phyloP scores from a whole-genome alignment of 2,888 invertebrate species.

The Peribatodes rhomboidaria region DNA sequence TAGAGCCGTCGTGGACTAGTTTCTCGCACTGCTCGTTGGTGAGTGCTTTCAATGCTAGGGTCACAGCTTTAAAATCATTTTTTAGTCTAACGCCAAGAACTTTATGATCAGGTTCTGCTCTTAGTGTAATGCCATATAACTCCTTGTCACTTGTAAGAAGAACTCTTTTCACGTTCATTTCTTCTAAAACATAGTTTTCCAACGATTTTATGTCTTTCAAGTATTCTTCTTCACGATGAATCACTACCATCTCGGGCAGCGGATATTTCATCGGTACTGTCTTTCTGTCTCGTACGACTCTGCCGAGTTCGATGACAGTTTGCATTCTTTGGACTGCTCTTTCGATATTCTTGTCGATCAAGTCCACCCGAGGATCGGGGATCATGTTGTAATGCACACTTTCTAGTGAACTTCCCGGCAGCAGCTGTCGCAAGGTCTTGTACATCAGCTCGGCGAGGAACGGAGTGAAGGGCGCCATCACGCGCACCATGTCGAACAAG shows the following conservation, averaged over 20 bases:
- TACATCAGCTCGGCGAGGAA: slow-evolving; percentile 98
- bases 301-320: slow-evolving; percentile 96
- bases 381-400: slow-evolving; percentile 98
- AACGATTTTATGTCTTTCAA: slow-evolving; percentile 92
- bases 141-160: slow-evolving; percentile 95
- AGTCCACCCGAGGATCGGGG: slow-evolving; percentile 89
- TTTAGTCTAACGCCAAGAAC: slow-evolving; percentile 95
- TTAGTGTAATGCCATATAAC: slow-evolving; percentile 95
- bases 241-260: slow-evolving; percentile 97
- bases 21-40: slow-evolving; percentile 92
- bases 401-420: slow-evolving; percentile 84
- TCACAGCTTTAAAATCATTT: slow-evolving; percentile 95
- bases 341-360: slow-evolving; percentile 95
- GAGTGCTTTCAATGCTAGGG: slow-evolving; percentile 92
- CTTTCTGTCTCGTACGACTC: slow-evolving; percentile 96
- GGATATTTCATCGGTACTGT: slow-evolving; percentile 99
- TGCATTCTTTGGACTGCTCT: slow-evolving; percentile 97
- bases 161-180: slow-evolving; percentile 95
- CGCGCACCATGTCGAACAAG: slow-evolving; percentile 94
- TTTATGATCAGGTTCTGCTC: slow-evolving; percentile 98
- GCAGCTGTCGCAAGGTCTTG: slow-evolving; percentile 92
- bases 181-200: slow-evolving; percentile 95
- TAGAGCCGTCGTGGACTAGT: slow-evolving; percentile 89
- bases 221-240: slow-evolving; percentile 93
- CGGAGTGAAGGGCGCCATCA: slow-evolving; percentile 99